These are phyloP conservation scores for Eurytoma californica DNA, from an alignment of 2,888 invertebrate species.

Conservation along the genomic window DNA sequence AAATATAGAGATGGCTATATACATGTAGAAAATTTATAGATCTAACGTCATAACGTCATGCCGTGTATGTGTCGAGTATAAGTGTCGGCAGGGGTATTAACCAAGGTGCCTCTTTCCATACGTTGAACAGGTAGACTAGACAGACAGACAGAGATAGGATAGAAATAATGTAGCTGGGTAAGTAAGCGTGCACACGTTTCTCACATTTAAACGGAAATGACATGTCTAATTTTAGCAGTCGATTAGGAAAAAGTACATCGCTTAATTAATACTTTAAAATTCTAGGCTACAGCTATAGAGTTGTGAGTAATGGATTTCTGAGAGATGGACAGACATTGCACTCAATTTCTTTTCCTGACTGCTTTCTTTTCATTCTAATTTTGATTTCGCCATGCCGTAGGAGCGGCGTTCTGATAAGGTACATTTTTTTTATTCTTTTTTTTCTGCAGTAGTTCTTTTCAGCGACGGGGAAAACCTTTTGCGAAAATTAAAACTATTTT, in stretches of 20 bases:
- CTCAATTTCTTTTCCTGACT: not conserved
- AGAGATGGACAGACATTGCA: not conserved
- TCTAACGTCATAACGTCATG: conserved; percentile 60
- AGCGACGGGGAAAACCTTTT: conserved; percentile 6
- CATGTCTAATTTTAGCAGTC: conserved; percentile 21
- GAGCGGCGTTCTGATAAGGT: not conserved
- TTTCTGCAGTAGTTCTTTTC: not conserved
- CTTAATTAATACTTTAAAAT: conserved; percentile 14
- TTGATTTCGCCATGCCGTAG: not conserved
- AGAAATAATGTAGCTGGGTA: not conserved
- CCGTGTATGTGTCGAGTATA: conserved; percentile 48
- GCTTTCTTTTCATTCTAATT: not conserved
- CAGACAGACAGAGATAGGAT: conserved; percentile 15
- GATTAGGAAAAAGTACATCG: conserved; percentile 6
- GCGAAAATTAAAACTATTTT: conserved; percentile 14
- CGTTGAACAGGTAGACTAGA: conserved; percentile 18
- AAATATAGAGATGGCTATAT: not conserved
- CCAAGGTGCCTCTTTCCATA: conserved; percentile 35
- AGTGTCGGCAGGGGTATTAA: conserved; percentile 9
- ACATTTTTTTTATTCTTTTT: not conserved
- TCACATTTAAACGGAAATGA: conserved; percentile 15
- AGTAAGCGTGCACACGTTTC: conserved; percentile 14
- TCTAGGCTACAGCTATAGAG: conserved; percentile 11
- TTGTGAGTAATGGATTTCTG: not conserved
- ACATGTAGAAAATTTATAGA: conserved; percentile 39